phyloP scores from a whole-genome alignment of 1,140 invertebrate genomes.

The Phocides pigmalion region DNA sequence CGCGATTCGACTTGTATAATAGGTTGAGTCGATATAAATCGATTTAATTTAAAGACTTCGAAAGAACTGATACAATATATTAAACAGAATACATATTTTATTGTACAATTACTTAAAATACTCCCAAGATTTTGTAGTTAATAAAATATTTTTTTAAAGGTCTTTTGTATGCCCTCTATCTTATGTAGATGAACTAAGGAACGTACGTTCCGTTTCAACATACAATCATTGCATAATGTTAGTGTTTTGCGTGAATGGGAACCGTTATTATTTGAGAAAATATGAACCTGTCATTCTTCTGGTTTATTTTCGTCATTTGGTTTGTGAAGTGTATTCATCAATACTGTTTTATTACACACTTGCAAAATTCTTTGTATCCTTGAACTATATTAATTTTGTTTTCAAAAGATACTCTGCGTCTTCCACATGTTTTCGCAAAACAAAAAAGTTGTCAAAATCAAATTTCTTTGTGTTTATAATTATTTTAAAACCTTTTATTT shows the following conservation, averaged over 20 bases:
- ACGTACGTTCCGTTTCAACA: background rate
- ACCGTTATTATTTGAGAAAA: slow-evolving; percentile 35
- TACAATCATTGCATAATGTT: background rate
- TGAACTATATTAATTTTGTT: slow-evolving; percentile 53
- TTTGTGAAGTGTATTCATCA: slow-evolving; percentile 64
- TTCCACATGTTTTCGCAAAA: slow-evolving; percentile 38
- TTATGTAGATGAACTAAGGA: background rate
- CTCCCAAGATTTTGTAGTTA: no score
- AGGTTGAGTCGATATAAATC: no score
- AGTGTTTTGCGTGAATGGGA: slow-evolving; percentile 24
- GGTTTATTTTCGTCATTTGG: slow-evolving; percentile 79
- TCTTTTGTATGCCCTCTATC: background rate
- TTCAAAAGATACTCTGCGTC: slow-evolving; percentile 24
- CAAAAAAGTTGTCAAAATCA: slow-evolving; percentile 39
- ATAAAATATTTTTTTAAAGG: background rate
- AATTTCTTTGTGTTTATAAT: slow-evolving; percentile 56
- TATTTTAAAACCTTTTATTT: slow-evolving; percentile 47
- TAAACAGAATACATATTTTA: no score
- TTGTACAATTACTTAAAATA: no score
- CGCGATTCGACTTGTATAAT: no score
- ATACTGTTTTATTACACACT: slow-evolving; percentile 49
- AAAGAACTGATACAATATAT: no score
- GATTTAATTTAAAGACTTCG: no score
- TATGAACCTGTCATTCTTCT: slow-evolving; percentile 36
- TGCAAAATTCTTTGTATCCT: slow-evolving; percentile 74